Evolutionary conservation across 2,888 invertebrate species (phyloP).

Genomic region (Brachylomia viminalis): DNA sequence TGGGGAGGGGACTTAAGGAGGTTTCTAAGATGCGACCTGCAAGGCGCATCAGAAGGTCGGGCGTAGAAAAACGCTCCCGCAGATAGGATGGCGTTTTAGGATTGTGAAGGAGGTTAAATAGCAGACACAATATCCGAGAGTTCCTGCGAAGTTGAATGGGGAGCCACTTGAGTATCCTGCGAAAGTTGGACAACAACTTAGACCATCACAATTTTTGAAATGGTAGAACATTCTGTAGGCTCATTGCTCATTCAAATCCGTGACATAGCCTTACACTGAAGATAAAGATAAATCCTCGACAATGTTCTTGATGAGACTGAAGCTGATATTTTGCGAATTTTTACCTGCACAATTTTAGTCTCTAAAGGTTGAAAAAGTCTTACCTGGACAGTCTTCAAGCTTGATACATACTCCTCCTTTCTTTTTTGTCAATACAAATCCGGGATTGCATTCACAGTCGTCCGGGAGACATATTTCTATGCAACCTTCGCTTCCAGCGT

Average conservation of each 20-base stretch:
- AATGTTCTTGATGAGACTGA: background rate
- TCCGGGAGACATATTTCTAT: constrained; percentile 44
- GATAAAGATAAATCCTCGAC: background rate
- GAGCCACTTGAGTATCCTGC: no score
- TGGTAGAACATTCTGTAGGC: background rate
- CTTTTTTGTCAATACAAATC: constrained; percentile 15
- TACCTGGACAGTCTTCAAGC: constrained; percentile 40
- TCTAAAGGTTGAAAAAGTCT: background rate
- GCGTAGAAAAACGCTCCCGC: no score
- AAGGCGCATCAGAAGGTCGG: no score
- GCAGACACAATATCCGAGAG: no score
- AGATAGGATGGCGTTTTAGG: no score
- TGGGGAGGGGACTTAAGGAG: no score
- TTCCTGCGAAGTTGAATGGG: no score
- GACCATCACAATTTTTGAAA: background rate
- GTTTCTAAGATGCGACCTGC: no score
- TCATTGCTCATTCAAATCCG: background rate
- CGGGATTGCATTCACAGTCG: constrained; percentile 69
- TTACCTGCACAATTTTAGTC: background rate
- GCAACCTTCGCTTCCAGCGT: constrained; percentile 41
- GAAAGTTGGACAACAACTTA: no score
- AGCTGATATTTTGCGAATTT: background rate
- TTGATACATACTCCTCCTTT: constrained; percentile 27
- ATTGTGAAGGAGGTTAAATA: no score
- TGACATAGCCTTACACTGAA: background rate